Base-by-base conservation (phyloP, 1,140 invertebrate species). In the Chelonus insularis region DNA sequence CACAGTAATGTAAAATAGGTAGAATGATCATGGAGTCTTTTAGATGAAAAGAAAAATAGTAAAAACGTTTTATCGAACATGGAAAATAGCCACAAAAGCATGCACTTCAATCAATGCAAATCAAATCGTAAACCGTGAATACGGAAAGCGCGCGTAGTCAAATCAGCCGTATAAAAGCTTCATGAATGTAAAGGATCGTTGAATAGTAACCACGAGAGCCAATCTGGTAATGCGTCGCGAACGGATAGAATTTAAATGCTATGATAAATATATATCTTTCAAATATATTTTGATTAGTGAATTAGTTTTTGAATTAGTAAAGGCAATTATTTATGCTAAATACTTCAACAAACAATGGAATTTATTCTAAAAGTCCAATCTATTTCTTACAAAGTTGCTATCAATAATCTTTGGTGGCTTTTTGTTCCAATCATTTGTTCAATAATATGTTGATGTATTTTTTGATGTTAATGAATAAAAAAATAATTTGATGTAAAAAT, bases 91-190 rank as follows among this genome's bases (percentile, higher is more conserved):
- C 64, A 71, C 59, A 68, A 73, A 72, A 74, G 65, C 70, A 57
- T 63, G 72, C 76, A 80, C 77, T 81, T 75, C 76, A 81, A 80
- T 81, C 77, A 80, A 81, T 81, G 79, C 78, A 81, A 81, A 80
- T 80, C 69, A 76, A 80, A 80, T 79, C 73, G 76, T 71, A 69
- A 71, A 68, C 72, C 69, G 70, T 73, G 75, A 70, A 75, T 72
- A 72, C 75, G 70, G n/a, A 60, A 76, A 75, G 51, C 64, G 70
- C 68, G 65, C 65, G 69, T 76, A 79, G 78, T 78, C 76, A 79
- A 80, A 80, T 81, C 77, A 77, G 71, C 69, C 68, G 73, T 71
- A 76, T 79, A 79, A 80, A 80, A 80, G 78, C 73, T 77, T 76
- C 76, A 77, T 78, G 78, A 79, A 80, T 79, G 77, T 80, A 79